Percentiles rank a stretch among this genome's conserved stretches.
These are phyloP conservation scores for Tribolium madens DNA, from an alignment of 1,140 invertebrate genomes.

Conservation along the genomic window DNA sequence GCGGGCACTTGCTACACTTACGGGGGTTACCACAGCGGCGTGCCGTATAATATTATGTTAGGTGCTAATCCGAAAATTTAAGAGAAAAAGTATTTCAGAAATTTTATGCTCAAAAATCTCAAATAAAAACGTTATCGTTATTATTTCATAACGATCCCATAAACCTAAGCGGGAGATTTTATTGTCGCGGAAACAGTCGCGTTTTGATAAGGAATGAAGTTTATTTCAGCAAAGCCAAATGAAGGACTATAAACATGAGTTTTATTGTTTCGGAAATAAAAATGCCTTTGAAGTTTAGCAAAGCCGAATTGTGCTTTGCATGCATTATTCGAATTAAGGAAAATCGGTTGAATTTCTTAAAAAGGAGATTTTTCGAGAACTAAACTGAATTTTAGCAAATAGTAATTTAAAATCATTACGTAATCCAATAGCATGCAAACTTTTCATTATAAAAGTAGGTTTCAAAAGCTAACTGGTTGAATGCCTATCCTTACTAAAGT, in stretches of 20 bases:
- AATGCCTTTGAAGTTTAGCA: background rate
- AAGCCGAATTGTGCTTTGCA: background rate
- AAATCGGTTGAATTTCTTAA: background rate
- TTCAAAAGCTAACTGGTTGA: too few relatives aligned
- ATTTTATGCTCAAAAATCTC: background rate
- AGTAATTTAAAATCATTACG: too few relatives aligned
- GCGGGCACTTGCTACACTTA: constrained; percentile 32
- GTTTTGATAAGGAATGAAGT: constrained; percentile 10
- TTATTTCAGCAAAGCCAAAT: background rate
- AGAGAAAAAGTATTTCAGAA: constrained; percentile 12
- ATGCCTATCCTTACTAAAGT: background rate
- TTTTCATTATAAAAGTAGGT: too few relatives aligned
- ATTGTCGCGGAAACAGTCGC: constrained; percentile 10
- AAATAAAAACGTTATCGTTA: constrained; percentile 24
- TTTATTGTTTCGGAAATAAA: background rate
- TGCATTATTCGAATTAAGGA: background rate
- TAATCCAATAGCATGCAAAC: too few relatives aligned
- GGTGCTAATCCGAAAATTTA: constrained; percentile 28
- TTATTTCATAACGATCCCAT: constrained; percentile 20
- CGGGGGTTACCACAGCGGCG: constrained; percentile 38
- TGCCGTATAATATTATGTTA: background rate
- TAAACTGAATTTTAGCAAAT: too few relatives aligned
- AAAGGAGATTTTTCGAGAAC: too few relatives aligned
- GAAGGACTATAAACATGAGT: background rate
- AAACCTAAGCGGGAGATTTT: constrained; percentile 23